Base-by-base conservation (phyloP, 2,113 vertebrate genomes). In the Corythoichthys intestinalis region DNA sequence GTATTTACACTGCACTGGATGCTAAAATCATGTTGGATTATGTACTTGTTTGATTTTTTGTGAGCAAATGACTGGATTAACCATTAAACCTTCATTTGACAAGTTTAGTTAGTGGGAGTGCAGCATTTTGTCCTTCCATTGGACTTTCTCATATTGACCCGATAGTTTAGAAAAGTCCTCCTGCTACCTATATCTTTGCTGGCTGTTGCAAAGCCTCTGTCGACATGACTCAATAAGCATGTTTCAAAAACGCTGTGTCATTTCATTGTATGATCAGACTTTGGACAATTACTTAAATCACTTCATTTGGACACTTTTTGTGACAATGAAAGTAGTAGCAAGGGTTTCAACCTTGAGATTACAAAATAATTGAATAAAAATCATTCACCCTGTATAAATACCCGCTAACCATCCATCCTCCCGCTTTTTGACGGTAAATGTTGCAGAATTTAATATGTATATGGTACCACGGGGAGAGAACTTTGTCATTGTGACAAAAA, bases 41-140 rank as follows among this genome's bases (percentile, higher is more conserved):
- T 56, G 53, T 56, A 12, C 28, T 11, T 14, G 12, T 37, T 13
- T 58, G 34, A 58, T 6, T 5, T 37, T 37, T 58, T 37, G 56
- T 44, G 41, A 44, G 9, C 5, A 37, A 37, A 58, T 65, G 48
- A 75, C 66, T 69, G 74, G 68, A 80, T 84, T 77, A 76, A 83
- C 79, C 69, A 89, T 87, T 90, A 89, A 90, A 90, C 71, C 74
- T 71, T 63, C 37, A 52, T 80, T 82, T 86, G 67, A 60, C 48
- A 69, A 78, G 72, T 39, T 70, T 49, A 56, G 46, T 47, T 56
- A 59, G 13, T 9, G 53, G 44, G 17, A 8, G 17, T 28, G 20
- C 53, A 34, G 11, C 3, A 34, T 34, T 28, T 56, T 34, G 9
- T 12, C 20, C 20, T 8, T 11, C 10, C 53, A 14, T 14, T 58